phyloP scores from a whole-genome alignment of 2,113 vertebrate genomes.

The Chloropsis cyanopogon region DNA sequence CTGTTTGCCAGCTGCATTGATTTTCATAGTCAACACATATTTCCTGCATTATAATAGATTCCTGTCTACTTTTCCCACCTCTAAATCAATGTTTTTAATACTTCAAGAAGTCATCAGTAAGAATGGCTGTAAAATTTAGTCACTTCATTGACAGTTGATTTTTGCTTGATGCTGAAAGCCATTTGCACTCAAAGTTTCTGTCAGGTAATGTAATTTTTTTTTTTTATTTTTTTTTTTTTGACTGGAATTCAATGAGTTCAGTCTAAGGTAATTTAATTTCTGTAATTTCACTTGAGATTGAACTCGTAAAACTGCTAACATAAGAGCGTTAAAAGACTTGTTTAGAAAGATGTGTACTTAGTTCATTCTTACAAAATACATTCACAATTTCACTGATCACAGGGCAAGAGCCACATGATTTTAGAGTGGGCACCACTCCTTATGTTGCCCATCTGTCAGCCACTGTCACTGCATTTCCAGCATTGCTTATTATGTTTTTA shows the following conservation, averaged over 20 bases:
- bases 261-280: background rate
- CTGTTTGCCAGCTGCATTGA: conserved; percentile 38
- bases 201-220: background rate
- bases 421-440: background rate
- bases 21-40: conserved; percentile 58
- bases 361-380: background rate
- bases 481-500: background rate
- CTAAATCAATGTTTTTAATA: conserved; percentile 55
- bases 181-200: background rate
- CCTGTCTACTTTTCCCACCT: background rate
- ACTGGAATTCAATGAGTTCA: background rate
- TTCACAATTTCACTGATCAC: background rate
- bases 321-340: background rate
- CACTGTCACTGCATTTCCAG: background rate
- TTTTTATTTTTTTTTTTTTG: background rate
- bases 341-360: background rate
- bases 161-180: background rate
- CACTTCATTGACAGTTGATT: background rate
- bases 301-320: background rate
- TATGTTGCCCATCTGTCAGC: fast-evolving
- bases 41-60: conserved; percentile 53
- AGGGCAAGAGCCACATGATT: background rate
- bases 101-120: conserved; percentile 22
- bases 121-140: conserved; percentile 26
- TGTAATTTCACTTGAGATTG: background rate